Percentiles rank a stretch among this genome's conserved stretches.
Evolutionary conservation across 2,888 invertebrate genomes (phyloP).

Genomic region (Siphlonurus alternatus): DNA sequence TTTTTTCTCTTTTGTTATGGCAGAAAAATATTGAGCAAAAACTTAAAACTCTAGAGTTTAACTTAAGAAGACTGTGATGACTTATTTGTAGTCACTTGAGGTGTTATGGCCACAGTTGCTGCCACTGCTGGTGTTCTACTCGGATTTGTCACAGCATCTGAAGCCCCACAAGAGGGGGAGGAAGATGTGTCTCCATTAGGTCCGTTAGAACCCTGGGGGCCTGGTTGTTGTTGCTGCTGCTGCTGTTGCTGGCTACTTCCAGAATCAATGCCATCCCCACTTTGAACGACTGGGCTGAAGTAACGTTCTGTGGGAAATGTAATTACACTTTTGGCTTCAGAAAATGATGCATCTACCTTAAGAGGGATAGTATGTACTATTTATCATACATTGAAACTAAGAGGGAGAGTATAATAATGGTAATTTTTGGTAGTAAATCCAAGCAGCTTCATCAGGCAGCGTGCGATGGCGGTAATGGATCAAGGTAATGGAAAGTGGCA

Average conservation of each 20-base stretch:
- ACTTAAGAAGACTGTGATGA: conserved; percentile 14
- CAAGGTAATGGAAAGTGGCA: background rate
- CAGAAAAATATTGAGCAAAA: conserved; percentile 15
- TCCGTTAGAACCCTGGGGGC: conserved; percentile 8
- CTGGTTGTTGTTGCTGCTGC: conserved; percentile 17
- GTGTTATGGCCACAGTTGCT: conserved; percentile 12
- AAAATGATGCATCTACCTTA: background rate
- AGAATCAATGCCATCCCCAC: conserved; percentile 26
- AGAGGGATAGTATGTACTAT: background rate
- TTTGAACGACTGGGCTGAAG: conserved; percentile 36
- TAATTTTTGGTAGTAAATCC: background rate
- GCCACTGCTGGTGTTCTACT: conserved; percentile 13
- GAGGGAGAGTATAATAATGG: no score
- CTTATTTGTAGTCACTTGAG: conserved; percentile 12
- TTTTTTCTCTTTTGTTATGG: background rate
- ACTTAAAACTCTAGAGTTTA: conserved; percentile 13
- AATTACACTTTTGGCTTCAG: background rate
- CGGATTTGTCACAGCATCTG: conserved; percentile 13
- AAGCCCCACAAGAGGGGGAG: conserved; percentile 24
- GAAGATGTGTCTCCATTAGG: conserved; percentile 20
- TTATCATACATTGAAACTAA: no score
- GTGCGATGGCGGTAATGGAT: background rate
- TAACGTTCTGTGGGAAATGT: conserved; percentile 29
- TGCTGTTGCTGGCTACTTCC: conserved; percentile 21
- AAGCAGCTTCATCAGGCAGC: background rate